These are phyloP conservation scores for Cotesia glomerata DNA, from an alignment of 1,140 invertebrate species.

Conservation along the genomic window DNA sequence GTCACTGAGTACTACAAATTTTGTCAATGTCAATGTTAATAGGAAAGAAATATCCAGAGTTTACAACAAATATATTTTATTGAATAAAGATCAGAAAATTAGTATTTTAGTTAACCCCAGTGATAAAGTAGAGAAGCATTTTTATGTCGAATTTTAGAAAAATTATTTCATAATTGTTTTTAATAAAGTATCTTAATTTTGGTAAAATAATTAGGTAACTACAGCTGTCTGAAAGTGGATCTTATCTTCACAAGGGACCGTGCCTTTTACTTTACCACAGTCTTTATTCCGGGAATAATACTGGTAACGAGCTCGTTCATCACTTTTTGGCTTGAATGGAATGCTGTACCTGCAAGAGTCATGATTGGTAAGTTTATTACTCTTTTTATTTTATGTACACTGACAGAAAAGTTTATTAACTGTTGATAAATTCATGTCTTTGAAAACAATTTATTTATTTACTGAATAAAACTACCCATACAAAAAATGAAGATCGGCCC, in stretches of 20 bases:
- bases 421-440: too few species aligned
- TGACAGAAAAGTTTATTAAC: too few species aligned
- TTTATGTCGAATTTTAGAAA: neutral
- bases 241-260: constrained; percentile 91
- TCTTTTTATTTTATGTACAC: neutral
- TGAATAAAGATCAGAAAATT: neutral
- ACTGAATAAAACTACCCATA: too few species aligned
- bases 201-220: constrained; percentile 76
- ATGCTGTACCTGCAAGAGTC: constrained; percentile 91
- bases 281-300: constrained; percentile 95
- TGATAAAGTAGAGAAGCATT: too few species aligned
- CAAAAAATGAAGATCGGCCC: too few species aligned
- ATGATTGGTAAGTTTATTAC: constrained; percentile 77
- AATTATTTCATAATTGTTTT: constrained; percentile 7
- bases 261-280: constrained; percentile 95
- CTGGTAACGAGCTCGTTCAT: constrained; percentile 94
- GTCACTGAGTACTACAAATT: neutral
- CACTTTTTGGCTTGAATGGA: constrained; percentile 95
- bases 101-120: neutral
- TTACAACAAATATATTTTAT: neutral
- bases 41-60: constrained; percentile 8
- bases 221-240: constrained; percentile 91
- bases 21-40: neutral
- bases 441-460: too few species aligned
- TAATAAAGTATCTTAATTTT: constrained; percentile 1